Evolutionary conservation across 2,113 vertebrate genomes (phyloP).

Genomic region (Bos javanicus): DNA sequence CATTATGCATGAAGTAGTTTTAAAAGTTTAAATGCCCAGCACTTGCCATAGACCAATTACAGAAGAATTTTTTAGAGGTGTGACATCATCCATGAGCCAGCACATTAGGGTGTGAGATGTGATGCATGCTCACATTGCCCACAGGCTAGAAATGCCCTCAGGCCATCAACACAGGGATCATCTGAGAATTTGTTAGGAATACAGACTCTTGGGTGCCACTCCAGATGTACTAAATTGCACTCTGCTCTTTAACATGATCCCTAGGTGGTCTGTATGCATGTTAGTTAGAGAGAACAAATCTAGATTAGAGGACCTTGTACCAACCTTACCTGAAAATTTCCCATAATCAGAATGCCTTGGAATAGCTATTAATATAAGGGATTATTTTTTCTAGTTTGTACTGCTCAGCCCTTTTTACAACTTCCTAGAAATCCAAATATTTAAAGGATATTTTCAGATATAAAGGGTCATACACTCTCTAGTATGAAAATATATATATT

Average conservation of each 20-base stretch:
- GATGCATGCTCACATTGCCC: not conserved
- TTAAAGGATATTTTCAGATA: not conserved
- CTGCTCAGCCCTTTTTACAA: not conserved
- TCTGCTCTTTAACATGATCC: not conserved
- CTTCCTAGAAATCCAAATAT: not conserved
- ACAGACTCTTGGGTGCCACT: not conserved
- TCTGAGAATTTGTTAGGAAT: not conserved
- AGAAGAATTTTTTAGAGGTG: not conserved
- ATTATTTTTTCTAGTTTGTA: not conserved
- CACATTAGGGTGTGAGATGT: not conserved
- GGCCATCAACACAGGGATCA: accelerated
- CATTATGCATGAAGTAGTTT: not conserved
- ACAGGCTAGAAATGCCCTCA: not conserved
- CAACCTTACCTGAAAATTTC: not conserved
- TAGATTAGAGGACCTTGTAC: not conserved
- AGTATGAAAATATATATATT: not conserved
- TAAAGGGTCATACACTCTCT: not conserved
- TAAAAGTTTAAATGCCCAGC: not conserved
- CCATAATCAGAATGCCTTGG: not conserved
- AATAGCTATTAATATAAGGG: not conserved
- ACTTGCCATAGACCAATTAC: not conserved
- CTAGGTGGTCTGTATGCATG: accelerated
- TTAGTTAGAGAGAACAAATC: not conserved
- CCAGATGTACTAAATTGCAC: not conserved
- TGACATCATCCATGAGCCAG: not conserved